A percentile compares a stretch with the other conserved stretches of the same genome.
Conservation (phyloP, 2,888 invertebrate genomes). For the Caradrina clavipalpis region DNA sequence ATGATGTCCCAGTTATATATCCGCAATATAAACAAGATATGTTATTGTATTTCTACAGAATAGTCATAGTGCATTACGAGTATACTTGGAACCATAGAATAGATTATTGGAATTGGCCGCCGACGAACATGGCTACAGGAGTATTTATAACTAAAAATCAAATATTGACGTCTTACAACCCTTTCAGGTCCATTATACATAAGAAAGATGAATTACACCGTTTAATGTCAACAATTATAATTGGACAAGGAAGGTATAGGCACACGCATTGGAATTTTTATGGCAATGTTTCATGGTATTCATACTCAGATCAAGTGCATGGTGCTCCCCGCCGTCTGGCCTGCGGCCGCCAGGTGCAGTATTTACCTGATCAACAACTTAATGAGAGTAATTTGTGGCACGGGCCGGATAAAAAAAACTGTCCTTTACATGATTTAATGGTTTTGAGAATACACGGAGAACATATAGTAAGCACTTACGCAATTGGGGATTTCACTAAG, state of each 20-base stretch:
- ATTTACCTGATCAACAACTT: neutral
- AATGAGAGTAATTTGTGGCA: neutral
- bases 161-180: conserved; percentile 13
- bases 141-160: conserved; percentile 4
- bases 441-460: neutral
- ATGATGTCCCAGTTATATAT: rapidly evolving
- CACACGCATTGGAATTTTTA: too few relatives aligned
- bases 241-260: too few relatives aligned
- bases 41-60: conserved; percentile 1
- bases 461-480: neutral
- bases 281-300: too few relatives aligned
- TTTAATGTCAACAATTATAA: rapidly evolving
- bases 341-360: conserved; percentile 3
- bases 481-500: too few relatives aligned
- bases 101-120: too few relatives aligned
- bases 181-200: neutral
- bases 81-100: too few relatives aligned
- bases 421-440: conserved; percentile 13
- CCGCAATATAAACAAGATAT: too few relatives aligned
- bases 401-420: neutral
- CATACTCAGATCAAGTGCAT: too few relatives aligned
- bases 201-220: neutral
- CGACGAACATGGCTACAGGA: too few relatives aligned
- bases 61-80: too few relatives aligned
- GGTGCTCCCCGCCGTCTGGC: neutral